phyloP scores from a whole-genome alignment of 2,797 vertebrate genomes.

The Fratercula arctica region DNA sequence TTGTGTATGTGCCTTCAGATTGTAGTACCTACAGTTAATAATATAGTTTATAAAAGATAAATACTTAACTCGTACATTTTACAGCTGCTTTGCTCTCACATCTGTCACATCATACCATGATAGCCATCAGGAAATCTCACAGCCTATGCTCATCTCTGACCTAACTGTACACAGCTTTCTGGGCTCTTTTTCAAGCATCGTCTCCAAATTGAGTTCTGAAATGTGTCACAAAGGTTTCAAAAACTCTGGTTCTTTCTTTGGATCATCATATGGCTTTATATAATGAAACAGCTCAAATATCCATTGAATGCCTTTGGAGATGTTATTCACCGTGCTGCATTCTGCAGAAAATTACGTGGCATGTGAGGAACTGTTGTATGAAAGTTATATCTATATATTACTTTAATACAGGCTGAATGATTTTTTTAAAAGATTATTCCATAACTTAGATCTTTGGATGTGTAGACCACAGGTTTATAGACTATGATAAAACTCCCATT shows the following conservation, averaged over 20 bases:
- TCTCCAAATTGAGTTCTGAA: background rate
- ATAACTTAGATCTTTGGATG: background rate
- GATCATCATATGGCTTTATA: background rate
- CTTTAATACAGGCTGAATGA: background rate
- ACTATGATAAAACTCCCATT: accelerated
- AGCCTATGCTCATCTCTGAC: background rate
- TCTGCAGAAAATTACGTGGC: background rate
- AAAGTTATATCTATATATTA: background rate
- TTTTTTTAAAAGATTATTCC: background rate
- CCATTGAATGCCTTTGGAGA: background rate
- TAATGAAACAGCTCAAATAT: background rate
- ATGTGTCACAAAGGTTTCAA: background rate
- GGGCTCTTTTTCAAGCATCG: background rate
- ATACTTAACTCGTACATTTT: background rate
- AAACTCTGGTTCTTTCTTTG: background rate
- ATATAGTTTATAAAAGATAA: background rate
- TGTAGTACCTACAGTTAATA: background rate
- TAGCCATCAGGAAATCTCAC: background rate
- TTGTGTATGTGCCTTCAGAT: background rate
- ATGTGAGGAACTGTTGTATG: background rate
- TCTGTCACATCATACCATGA: background rate
- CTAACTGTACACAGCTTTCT: background rate
- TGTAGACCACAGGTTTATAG: background rate
- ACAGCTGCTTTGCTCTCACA: background rate
- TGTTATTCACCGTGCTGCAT: background rate